Conservation (phyloP, 2,113 vertebrate genomes). For the Colossoma macropomum region DNA sequence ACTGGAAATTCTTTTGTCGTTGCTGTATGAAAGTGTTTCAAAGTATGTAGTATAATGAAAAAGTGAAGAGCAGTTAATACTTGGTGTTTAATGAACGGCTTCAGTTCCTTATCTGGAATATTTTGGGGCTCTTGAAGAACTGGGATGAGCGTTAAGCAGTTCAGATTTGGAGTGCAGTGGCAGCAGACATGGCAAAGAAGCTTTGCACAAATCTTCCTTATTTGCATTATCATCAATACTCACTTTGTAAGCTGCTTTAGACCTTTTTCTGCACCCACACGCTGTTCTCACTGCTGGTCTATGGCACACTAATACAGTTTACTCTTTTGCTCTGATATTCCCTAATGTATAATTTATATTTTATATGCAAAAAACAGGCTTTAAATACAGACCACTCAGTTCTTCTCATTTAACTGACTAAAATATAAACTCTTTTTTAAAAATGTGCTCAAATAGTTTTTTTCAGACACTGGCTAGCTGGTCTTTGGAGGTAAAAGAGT, state of each 20-base stretch:
- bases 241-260: conserved; percentile 21
- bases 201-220: conserved; percentile 42
- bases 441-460: too few species aligned
- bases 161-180: neutral
- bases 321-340: neutral
- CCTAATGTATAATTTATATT: neutral
- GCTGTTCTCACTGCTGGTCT: neutral
- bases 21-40: neutral
- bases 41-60: neutral
- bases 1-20: neutral
- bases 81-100: neutral
- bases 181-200: neutral
- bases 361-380: neutral
- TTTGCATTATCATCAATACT: conserved; percentile 44
- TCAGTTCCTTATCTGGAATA: neutral
- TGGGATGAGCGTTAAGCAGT: neutral
- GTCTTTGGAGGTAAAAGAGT: too few species aligned
- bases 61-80: neutral
- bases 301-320: conserved; percentile 1
- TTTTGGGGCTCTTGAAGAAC: neutral
- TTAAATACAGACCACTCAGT: neutral
- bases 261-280: neutral
- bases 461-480: neutral
- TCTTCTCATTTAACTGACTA: neutral
- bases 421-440: too few species aligned